Evolutionary conservation across 2,888 invertebrate species (phyloP), one percentile per base, ranked within the genome.

Genomic region (Tenthredo amoena): DNA sequence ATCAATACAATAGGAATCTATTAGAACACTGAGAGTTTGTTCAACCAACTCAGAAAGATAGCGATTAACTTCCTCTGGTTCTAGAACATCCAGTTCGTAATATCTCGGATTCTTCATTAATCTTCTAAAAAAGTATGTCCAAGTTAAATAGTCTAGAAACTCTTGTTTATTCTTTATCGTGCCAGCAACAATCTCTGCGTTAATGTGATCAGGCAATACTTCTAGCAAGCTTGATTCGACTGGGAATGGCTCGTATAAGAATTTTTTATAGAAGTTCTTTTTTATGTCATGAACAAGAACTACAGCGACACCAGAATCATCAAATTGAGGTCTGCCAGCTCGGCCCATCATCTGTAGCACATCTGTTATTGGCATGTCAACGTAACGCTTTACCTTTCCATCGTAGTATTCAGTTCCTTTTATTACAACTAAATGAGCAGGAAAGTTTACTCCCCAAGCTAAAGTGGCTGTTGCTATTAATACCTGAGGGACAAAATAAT

Each of bases 311-410:
- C 98, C 99, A 89, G 97, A 97, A 90, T 97, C 97, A 94, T 99
- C 99, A 92, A 97, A 99, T 94, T 99, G 98, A 0, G 99, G 99
- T 84, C 99, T 95, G 0, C 99, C 99, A 85, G 99, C 99, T 85
- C 99, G 95, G 1, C 99, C 99, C 97, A 99, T 99, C 99, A 99
- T 99, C 94, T 99, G 99, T 85, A 99, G 94, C 0, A 99, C 99
- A 94, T 99, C 99, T 0, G 99, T 99, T 81, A 99, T 99, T 0
- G 99, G 99, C 97, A 99, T 99, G 92, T 99, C 99, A 12, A 99
- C 98, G 94, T 99, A 99, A 89, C 99, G 96, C 92, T 98, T 98
- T 43, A 96, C 96, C 93, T 99, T 99, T 0, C 99, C 99, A 93
- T 99, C 99, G 93, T 97, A 99, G 94, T 98, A 99, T 94, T 99